phyloP scores from a whole-genome alignment of 2,888 invertebrate genomes.

The Habroteleia sp. region DNA sequence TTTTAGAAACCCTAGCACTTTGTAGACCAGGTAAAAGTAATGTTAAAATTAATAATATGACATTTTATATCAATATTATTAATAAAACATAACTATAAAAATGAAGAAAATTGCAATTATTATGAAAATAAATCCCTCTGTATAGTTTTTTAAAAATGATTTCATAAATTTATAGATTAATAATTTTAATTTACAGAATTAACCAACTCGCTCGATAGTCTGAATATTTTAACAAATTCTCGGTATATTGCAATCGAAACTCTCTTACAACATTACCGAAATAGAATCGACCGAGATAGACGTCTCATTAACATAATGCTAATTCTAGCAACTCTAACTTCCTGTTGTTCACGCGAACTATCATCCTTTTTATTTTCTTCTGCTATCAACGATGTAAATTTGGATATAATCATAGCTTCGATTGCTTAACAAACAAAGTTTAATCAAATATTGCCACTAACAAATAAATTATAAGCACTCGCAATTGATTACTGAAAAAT shows the following conservation, averaged over 20 bases:
- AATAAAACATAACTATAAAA: too few species aligned
- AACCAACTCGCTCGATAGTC: conserved; percentile 66
- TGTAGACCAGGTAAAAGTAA: conserved; percentile 82
- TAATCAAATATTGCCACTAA: too few species aligned
- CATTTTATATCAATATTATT: too few species aligned
- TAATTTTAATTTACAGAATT: conserved; percentile 68
- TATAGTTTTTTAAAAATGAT: too few species aligned
- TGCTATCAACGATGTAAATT: conserved; percentile 72
- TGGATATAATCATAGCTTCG: conserved; percentile 75
- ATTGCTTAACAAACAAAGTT: conserved; percentile 66
- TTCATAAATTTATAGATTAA: too few species aligned
- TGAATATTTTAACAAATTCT: conserved; percentile 67
- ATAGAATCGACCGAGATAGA: conserved; percentile 65
- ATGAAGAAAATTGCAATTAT: too few species aligned
- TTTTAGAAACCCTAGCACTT: conserved; percentile 82
- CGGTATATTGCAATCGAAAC: conserved; percentile 69
- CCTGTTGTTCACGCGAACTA: conserved; percentile 73
- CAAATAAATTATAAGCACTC: too few species aligned
- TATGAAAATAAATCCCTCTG: too few species aligned
- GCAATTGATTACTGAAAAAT: conserved; percentile 34
- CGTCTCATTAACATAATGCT: conserved; percentile 73
- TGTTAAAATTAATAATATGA: too few species aligned
- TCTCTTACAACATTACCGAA: conserved; percentile 70
- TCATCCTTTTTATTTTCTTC: conserved; percentile 73
- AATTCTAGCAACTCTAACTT: conserved; percentile 71